Evolutionary conservation across 1,140 invertebrate genomes (phyloP).

Genomic region (Arctopsyche grandis): DNA sequence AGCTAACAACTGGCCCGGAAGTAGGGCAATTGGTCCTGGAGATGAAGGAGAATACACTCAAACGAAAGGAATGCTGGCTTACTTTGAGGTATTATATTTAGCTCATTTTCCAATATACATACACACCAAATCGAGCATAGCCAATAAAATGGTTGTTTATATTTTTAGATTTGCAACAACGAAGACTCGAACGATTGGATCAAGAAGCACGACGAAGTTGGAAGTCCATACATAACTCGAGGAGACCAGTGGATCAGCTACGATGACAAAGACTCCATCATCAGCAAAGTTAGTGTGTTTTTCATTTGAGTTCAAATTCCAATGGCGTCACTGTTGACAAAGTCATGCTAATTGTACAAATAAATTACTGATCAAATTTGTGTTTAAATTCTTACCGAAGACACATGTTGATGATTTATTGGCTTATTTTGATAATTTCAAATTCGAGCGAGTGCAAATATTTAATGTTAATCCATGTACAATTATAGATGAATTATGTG

Average conservation of each 20-base stretch:
- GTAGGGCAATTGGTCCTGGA: slow-evolving; percentile 65
- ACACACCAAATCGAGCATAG: background rate
- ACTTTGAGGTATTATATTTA: slow-evolving; percentile 71
- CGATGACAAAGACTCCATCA: slow-evolving; percentile 76
- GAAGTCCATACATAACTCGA: slow-evolving; percentile 76
- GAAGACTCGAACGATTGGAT: slow-evolving; percentile 72
- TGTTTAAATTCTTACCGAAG: no score
- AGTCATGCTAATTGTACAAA: background rate
- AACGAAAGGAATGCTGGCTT: slow-evolving; percentile 72
- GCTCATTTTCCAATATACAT: background rate
- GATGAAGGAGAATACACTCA: slow-evolving; percentile 73
- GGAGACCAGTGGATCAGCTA: slow-evolving; percentile 88
- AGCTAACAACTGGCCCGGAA: slow-evolving; percentile 65
- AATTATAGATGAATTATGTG: slow-evolving; percentile 70
- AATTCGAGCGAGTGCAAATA: slow-evolving; percentile 56
- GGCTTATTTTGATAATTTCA: no score
- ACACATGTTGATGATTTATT: no score
- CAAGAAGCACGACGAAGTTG: slow-evolving; percentile 72
- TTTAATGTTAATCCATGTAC: slow-evolving; percentile 40
- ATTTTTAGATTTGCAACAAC: slow-evolving; percentile 73
- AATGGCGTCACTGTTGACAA: slow-evolving; percentile 21
- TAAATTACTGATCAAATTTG: no score
- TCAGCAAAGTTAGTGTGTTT: slow-evolving; percentile 69
- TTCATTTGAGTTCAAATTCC: background rate
- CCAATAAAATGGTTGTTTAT: no score